These are phyloP conservation scores for Rhea pennata DNA, from an alignment of 2,113 vertebrate genomes.

Conservation along the genomic window DNA sequence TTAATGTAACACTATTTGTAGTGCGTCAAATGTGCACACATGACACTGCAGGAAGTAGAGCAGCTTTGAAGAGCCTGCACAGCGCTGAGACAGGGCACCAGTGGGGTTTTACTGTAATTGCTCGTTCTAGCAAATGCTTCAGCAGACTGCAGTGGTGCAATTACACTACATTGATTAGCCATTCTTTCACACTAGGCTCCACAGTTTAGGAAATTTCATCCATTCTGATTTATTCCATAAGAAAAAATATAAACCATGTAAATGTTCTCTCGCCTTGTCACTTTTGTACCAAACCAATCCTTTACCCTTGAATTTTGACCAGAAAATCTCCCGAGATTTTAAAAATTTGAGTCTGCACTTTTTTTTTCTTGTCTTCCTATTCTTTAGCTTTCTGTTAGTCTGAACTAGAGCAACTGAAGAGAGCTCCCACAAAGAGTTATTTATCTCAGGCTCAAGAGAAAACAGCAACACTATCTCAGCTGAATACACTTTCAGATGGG, in stretches of 20 bases:
- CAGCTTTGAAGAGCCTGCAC: conserved; percentile 14
- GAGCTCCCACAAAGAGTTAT: neutral
- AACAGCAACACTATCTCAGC: neutral
- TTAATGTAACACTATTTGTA: neutral
- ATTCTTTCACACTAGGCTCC: neutral
- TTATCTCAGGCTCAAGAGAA: neutral
- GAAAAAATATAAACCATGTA: neutral
- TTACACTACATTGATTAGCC: neutral
- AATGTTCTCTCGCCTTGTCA: neutral
- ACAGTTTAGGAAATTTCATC: neutral
- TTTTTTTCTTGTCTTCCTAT: neutral
- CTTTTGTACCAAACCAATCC: neutral
- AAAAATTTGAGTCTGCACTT: neutral
- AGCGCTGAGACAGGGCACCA: neutral
- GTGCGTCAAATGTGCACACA: conserved; percentile 18
- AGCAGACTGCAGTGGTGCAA: neutral
- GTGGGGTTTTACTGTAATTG: conserved; percentile 33
- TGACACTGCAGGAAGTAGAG: neutral
- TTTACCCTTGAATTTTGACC: neutral
- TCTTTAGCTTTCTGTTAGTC: neutral
- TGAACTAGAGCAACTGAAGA: neutral
- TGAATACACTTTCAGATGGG: neutral
- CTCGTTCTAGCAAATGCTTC: conserved; percentile 28
- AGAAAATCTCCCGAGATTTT: neutral
- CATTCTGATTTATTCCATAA: neutral